A percentile compares a stretch with the other conserved stretches of the same genome.
Conservation (phyloP, 2,797 vertebrate genomes). For the Rousettus madagascariensis region DNA sequence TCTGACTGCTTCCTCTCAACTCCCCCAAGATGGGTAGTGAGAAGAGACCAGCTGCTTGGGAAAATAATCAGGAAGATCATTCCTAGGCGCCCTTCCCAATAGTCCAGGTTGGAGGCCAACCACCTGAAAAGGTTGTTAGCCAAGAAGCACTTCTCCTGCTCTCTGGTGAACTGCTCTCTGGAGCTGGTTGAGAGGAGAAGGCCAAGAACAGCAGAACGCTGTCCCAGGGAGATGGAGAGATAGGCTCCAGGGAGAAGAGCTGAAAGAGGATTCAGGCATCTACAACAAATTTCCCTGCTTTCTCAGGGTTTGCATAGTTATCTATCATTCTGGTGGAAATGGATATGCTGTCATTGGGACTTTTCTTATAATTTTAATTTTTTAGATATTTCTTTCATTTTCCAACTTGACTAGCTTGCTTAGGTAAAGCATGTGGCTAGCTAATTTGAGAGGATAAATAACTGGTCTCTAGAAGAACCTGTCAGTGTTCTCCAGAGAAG, state of each 20-base stretch:
- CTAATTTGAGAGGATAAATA: not conserved
- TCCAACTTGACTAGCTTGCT: not conserved
- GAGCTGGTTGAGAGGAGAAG: conserved; percentile 59
- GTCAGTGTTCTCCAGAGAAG: not conserved
- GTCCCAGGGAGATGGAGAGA: conserved; percentile 34
- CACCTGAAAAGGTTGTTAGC: conserved; percentile 75
- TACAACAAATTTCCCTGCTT: not conserved
- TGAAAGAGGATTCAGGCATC: conserved; percentile 45
- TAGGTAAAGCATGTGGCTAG: not conserved
- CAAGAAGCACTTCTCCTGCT: conserved; percentile 70
- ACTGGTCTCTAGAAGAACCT: not conserved
- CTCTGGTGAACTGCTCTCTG: conserved; percentile 69
- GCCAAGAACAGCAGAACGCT: conserved; percentile 74
- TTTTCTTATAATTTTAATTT: conserved; percentile 37
- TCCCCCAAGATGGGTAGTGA: conserved; percentile 56
- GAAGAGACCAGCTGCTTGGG: conserved; percentile 71
- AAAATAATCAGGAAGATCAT: conserved; percentile 52
- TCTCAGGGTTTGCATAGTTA: conserved; percentile 2
- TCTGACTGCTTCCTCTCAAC: conserved; percentile 53
- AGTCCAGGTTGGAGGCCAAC: conserved; percentile 76
- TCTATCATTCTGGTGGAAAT: conserved; percentile 30
- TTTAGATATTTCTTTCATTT: conserved; percentile 29
- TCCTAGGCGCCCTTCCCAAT: conserved; percentile 63
- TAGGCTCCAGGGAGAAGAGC: conserved; percentile 19
- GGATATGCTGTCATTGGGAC: not conserved